These are phyloP conservation scores for Oreochromis aureus DNA, from an alignment of 2,113 vertebrate species.

Conservation along the genomic window DNA sequence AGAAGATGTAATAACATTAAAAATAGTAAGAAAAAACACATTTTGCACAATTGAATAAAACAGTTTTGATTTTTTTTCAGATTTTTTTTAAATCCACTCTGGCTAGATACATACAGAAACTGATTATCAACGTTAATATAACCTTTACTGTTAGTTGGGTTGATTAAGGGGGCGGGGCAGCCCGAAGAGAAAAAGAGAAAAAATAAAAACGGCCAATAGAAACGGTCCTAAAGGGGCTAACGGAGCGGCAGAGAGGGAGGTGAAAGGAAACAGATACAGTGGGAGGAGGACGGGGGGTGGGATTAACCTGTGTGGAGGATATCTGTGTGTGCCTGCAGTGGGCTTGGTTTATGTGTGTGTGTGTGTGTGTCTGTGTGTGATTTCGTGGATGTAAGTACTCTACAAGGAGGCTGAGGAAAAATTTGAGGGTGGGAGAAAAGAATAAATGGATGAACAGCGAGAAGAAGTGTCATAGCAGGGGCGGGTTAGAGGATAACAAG, in stretches of 20 bases:
- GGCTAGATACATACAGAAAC: constrained; percentile 76
- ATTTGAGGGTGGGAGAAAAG: background rate
- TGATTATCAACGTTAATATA: constrained; percentile 76
- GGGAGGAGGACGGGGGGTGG: background rate
- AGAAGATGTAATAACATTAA: constrained; percentile 76
- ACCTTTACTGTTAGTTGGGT: constrained; percentile 75
- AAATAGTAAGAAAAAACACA: constrained; percentile 73
- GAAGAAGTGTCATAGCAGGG: constrained; percentile 31
- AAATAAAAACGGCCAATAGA: constrained; percentile 55
- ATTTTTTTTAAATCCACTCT: constrained; percentile 63
- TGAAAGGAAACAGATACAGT: constrained; percentile 12
- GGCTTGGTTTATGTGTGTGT: background rate
- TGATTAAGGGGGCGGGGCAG: constrained; percentile 65
- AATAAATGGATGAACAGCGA: constrained; percentile 16
- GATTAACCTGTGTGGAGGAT: constrained; percentile 7
- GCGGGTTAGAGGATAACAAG: constrained; percentile 60
- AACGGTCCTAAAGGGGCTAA: constrained; percentile 49
- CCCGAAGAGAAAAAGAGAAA: constrained; percentile 58
- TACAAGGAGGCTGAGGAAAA: background rate
- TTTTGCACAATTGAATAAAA: constrained; percentile 75
- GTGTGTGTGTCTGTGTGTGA: background rate
- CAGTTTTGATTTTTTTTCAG: constrained; percentile 56
- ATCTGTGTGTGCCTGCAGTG: background rate
- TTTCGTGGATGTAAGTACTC: background rate
- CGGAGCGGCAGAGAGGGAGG: constrained; percentile 21